Base-by-base conservation (phyloP, 2,113 vertebrate species). In the Miniopterus natalensis region DNA sequence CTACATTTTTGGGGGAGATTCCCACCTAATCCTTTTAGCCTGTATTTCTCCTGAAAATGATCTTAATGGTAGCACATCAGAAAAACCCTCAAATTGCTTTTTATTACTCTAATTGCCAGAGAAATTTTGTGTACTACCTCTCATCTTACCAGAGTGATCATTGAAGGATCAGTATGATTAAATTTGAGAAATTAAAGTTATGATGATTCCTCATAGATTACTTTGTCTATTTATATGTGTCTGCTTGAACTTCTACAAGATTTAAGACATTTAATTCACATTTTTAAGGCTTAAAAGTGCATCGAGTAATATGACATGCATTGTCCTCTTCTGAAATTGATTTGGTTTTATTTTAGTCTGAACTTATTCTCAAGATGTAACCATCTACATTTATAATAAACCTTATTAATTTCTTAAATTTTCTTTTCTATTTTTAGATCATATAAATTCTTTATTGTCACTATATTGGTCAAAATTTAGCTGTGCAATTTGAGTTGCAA, bases 131-230 rank as follows among this genome's bases (percentile, higher is more conserved):
- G 59, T 55, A 21, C n/a, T 78, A 23, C 6, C 14, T 40, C 25
- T 95, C 2, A 15, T 68, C 63, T 63, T 95, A 66, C 20, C 29
- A 96, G 80, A 75, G 70, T 65, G 73, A 92, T 91, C n/a, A 88
- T 55, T 88, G 80, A 94, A 95, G 47, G 29, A 92, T 90, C 23
- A 59, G 2, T 66, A 3, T 89, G 70, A 94, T 36, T 95, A 57
- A 80, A 93, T 90, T 84, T 96, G 59, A 90, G 94, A 92, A 97
- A 63, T 92, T 79, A 89, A 95, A 77, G 13, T 73, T 83, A 90
- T 85, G 27, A 86, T 61, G 9, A 47, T 57, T 77, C 47, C 21
- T 84, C 31, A 40, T 45, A 59, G 51, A 84, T 71, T 47, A 55
- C 85, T 92, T 93, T 61, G 17, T 84, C 86, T 86, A 57, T 89